A percentile compares a stretch with the other conserved stretches of the same genome.
phyloP scores from a whole-genome alignment of 1,140 invertebrate species.

The Drosophila insularis region DNA sequence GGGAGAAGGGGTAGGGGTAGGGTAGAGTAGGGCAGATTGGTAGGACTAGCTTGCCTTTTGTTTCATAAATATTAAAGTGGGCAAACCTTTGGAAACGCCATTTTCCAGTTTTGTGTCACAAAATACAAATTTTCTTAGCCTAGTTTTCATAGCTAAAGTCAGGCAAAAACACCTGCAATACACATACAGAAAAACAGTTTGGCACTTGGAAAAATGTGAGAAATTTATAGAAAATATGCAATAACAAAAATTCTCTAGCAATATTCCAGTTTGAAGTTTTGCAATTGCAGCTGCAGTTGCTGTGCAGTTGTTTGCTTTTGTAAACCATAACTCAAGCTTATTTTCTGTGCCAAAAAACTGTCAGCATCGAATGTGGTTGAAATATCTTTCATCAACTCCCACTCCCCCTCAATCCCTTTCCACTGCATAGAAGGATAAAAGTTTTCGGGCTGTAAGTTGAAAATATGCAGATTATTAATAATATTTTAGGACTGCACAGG shows the following conservation, averaged over 20 bases:
- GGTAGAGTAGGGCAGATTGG: no score
- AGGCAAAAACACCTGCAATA: conserved; percentile 24
- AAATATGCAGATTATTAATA: conserved; percentile 49
- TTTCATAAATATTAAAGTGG: conserved; percentile 78
- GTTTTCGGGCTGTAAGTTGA: background rate
- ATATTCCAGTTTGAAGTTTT: conserved; percentile 6
- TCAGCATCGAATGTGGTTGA: conserved; percentile 31
- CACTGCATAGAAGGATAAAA: conserved; percentile 1
- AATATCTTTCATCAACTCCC: conserved; percentile 11
- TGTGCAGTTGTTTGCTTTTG: conserved; percentile 15
- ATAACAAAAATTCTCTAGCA: conserved; percentile 33
- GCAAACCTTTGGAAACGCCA: conserved; percentile 45
- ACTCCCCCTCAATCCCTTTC: no score
- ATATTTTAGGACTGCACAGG: conserved; percentile 15
- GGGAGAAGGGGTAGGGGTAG: conserved; percentile 11
- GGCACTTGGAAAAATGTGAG: conserved; percentile 32
- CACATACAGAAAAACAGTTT: conserved; percentile 33
- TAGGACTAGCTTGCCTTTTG: conserved; percentile 49
- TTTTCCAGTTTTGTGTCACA: conserved; percentile 39
- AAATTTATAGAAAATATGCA: conserved; percentile 68
- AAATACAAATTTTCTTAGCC: conserved; percentile 12
- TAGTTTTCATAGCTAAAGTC: conserved; percentile 39
- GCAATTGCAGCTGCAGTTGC: conserved; percentile 37
- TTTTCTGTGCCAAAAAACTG: conserved; percentile 34
- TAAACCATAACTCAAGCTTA: conserved; percentile 55